Evolutionary conservation across 2,113 vertebrate species (phyloP).

Genomic region (Collichthys lucidus): DNA sequence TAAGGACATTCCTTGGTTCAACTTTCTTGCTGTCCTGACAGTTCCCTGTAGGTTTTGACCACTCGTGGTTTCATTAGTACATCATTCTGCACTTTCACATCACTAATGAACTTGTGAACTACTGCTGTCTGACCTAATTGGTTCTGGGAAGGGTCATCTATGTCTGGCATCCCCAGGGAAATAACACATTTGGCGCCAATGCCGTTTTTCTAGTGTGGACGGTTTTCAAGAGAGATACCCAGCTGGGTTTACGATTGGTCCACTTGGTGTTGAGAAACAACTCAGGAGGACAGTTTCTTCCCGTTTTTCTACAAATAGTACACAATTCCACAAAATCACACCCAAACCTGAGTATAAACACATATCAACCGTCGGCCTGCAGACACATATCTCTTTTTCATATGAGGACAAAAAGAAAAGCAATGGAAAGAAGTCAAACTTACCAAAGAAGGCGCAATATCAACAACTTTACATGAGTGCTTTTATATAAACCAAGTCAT

Average conservation of each 20-base stretch:
- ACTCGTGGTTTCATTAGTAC: background rate
- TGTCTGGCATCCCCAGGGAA: background rate
- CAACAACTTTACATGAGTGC: background rate
- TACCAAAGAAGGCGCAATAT: background rate
- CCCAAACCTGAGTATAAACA: background rate
- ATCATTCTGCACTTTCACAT: background rate
- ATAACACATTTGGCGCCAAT: background rate
- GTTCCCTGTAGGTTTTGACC: background rate
- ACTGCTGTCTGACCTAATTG: slow-evolving; percentile 2
- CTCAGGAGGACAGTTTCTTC: background rate
- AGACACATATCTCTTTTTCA: background rate
- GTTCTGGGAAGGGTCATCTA: background rate
- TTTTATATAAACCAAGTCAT: background rate
- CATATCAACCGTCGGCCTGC: accelerated
- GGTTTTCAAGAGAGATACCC: background rate
- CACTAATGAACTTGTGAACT: slow-evolving; percentile 4
- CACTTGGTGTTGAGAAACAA: background rate
- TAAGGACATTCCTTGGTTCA: background rate
- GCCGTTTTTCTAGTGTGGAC: background rate
- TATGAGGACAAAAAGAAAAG: background rate
- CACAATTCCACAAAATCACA: background rate
- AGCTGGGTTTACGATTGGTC: background rate
- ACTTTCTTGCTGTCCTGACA: background rate
- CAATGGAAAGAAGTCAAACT: background rate
- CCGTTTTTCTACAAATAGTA: background rate